Base-by-base conservation (phyloP, 1,140 invertebrate species). In the Berghia stephanieae region DNA sequence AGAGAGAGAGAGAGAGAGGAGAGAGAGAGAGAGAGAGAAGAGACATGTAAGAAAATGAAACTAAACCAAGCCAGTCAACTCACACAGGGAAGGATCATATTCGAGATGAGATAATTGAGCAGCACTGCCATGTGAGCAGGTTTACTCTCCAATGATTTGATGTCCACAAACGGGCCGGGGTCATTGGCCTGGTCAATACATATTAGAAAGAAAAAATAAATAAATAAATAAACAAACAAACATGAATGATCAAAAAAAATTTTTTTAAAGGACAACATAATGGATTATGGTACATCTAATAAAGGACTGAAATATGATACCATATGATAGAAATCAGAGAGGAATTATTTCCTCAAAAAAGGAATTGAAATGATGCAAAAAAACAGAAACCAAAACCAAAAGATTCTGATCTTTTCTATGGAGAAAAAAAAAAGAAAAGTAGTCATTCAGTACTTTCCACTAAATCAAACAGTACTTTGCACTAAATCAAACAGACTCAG, bases 91-190 rank as follows among this genome's bases (percentile, higher is more conserved):
- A 0, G 95, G 95, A 90, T 96, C 95, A 83, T 94, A 88, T 96
- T 96, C 6, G 93, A 94, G 80, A 96, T 91, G 60, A 96, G 92
- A 88, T 95, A 97, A 90, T 96, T 95, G 79, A 96, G 93, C 88
- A 97, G 96, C 75, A 96, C 94, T 80, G 95, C 94, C 80, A 96
- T 90, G 89, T 96, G 94, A 70, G 94, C 94, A 75, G 94, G 93
- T 79, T 93, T 92, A n/a, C 80, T 82, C 78, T 88, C 89, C 57
- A 90, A 79, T 18, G 72, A 24, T 18, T 73, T 78, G 42, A 88
- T 79, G 71, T 84, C 77, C 21, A 71, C 82, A 75, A 89, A 96
- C 36, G 94, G 94, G 16, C 84, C 82, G 34, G 83, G 79, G 57
- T 86, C 78, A 40, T 75, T 78, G 43, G 72, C 63, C 86, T 88